These are phyloP conservation scores for Macaca mulatta DNA, from an alignment of 2,113 vertebrate genomes.

Conservation along the genomic window DNA sequence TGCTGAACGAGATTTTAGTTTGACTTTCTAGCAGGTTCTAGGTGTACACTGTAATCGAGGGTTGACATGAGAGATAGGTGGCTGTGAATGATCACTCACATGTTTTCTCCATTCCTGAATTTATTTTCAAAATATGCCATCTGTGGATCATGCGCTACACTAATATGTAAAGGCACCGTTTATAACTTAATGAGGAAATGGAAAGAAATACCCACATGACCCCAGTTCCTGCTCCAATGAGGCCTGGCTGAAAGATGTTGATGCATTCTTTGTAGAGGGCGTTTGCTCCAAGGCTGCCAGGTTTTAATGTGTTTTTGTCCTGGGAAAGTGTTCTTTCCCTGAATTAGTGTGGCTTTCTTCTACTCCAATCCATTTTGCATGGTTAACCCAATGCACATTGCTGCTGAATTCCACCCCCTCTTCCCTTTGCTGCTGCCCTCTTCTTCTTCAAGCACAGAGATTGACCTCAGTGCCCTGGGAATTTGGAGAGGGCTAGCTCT, in stretches of 20 bases:
- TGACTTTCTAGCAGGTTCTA: background rate
- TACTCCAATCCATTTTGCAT: constrained; percentile 90
- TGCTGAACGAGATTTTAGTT: background rate
- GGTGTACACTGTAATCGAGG: background rate
- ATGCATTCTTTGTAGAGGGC: constrained; percentile 72
- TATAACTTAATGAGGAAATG: background rate
- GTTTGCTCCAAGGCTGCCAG: constrained; percentile 82
- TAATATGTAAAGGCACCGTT: background rate
- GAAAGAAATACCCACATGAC: background rate
- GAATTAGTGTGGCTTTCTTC: constrained; percentile 89
- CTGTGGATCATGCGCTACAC: background rate
- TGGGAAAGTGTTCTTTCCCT: constrained; percentile 89
- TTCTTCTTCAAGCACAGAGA: constrained; percentile 23
- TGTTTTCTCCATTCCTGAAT: background rate
- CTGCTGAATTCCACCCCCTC: constrained; percentile 70
- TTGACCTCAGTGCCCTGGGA: constrained; percentile 62
- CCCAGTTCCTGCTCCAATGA: constrained; percentile 55
- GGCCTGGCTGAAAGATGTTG: constrained; percentile 71
- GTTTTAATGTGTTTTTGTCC: constrained; percentile 88
- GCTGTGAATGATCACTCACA: background rate
- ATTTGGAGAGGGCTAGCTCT: background rate
- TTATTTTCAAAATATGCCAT: background rate
- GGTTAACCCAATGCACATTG: constrained; percentile 79
- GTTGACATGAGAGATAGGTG: background rate
- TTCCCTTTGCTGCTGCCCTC: background rate